Base-by-base conservation (phyloP, 2,888 invertebrate genomes). In the Drosophila histrio region DNA sequence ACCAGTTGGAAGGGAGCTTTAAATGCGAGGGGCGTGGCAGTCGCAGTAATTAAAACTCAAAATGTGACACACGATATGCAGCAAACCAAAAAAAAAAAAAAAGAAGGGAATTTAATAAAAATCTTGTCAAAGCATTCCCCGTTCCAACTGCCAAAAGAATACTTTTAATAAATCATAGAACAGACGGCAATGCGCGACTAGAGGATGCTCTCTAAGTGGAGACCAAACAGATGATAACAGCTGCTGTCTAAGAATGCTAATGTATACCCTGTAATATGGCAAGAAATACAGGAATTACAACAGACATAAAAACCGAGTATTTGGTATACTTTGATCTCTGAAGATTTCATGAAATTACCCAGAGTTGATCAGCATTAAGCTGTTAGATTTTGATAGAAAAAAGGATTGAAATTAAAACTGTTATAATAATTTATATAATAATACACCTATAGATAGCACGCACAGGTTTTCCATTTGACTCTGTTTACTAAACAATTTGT, bases 31-130 rank as follows among this genome's bases (percentile, higher is more conserved):
- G 46, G 39, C 21, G 28, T 57, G 28, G 30, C 44, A 57, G 32
- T 26, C 15, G 30, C 28, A 21, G 44, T 59, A 44, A 46, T 68
- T 54, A 46, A 58, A 60, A 49, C 49, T 43, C 36, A 68, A 68
- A 60, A 60, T 50, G 32, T 39, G 53, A 32, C 58, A 53, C 24
- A 61, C 11, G 15, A 26, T 34, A 44, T 47, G 49, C 13, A 46
- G 21, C 22, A 32, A 22, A 7, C 17, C 24, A 6, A n/a, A 17
- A 15, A 8, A 15, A 28, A 43, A 52, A 34, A 52, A 17, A 26
- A 24, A 24, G 1, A 17, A 22, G 13, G 1, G 38, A 50, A 47
- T 66, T 58, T 58, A 43, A 43, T 32, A 67, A 53, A 64, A 47
- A 17, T 49, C 39, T 49, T 19, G 7, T 26, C 43, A 44, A 36